A percentile compares a stretch with the other conserved stretches of the same genome.
phyloP scores from a whole-genome alignment of 1,140 invertebrate species.

The Halictus rubicundus region DNA sequence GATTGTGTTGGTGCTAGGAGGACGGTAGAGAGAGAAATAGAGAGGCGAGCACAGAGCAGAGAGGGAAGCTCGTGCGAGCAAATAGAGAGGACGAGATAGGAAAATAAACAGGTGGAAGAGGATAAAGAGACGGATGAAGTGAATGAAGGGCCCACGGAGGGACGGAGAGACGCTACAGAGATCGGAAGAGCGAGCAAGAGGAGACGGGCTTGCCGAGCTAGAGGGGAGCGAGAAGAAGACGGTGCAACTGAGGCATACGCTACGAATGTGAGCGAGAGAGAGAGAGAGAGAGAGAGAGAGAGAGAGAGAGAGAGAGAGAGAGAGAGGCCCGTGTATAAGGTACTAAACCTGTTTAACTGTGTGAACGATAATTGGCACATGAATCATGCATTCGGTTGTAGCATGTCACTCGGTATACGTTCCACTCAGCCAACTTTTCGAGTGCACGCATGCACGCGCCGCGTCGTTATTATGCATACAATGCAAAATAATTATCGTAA shows the following conservation, averaged over 20 bases:
- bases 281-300: no score
- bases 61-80: constrained; percentile 7
- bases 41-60: neutral
- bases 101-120: constrained; percentile 32
- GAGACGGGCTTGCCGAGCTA: no score
- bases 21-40: neutral
- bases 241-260: neutral
- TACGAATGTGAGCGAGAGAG: neutral
- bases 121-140: constrained; percentile 39
- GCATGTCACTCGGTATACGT: constrained; percentile 49
- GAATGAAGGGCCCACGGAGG: constrained; percentile 4
- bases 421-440: constrained; percentile 55
- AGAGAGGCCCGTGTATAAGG: neutral
- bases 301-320: neutral
- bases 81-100: constrained; percentile 28
- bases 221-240: constrained; percentile 2
- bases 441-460: constrained; percentile 38
- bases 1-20: no score
- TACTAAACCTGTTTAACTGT: constrained; percentile 60
- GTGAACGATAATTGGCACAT: constrained; percentile 75
- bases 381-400: constrained; percentile 74
- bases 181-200: neutral
- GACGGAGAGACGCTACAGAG: neutral
- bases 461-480: constrained; percentile 71
- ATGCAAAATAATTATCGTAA: constrained; percentile 72